A percentile compares a stretch with the other conserved stretches of the same genome.
Evolutionary conservation across 2,888 invertebrate genomes (phyloP).

Genomic region (Epirrita christyi): DNA sequence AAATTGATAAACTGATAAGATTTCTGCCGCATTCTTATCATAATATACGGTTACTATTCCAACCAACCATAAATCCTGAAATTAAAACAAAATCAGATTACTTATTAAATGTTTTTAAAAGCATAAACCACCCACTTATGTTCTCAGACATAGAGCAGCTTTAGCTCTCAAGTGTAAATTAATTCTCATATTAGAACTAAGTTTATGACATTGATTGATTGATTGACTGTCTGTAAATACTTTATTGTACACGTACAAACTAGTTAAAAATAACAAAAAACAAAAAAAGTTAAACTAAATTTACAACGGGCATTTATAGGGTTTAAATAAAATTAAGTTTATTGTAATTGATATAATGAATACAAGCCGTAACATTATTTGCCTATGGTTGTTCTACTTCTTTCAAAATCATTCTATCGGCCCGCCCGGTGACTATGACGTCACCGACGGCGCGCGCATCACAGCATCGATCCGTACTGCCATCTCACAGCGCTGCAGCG

Average conservation of each 20-base stretch:
- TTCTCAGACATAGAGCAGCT: background rate
- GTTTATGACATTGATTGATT: no score
- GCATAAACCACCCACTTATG: background rate
- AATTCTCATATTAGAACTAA: no score
- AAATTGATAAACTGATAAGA: conserved; percentile 50
- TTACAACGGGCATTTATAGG: background rate
- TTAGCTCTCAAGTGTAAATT: no score
- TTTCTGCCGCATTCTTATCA: conserved; percentile 53
- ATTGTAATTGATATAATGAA: conserved; percentile 4
- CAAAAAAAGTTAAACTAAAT: background rate
- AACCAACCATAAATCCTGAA: no score
- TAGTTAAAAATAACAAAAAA: no score
- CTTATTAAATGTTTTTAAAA: no score
- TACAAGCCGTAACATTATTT: conserved; percentile 18
- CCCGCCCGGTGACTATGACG: conserved; percentile 74
- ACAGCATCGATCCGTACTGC: conserved; percentile 69
- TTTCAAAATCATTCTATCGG: conserved; percentile 62
- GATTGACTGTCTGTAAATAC: no score
- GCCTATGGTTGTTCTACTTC: conserved; percentile 29
- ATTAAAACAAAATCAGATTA: no score
- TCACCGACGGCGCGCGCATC: conserved; percentile 77
- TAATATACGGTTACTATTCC: no score
- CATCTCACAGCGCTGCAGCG: conserved; percentile 68
- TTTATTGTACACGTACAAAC: no score
- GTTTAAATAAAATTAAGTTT: background rate